phyloP scores from a whole-genome alignment of 1,140 invertebrate genomes.

The Trichonephila clavata region DNA sequence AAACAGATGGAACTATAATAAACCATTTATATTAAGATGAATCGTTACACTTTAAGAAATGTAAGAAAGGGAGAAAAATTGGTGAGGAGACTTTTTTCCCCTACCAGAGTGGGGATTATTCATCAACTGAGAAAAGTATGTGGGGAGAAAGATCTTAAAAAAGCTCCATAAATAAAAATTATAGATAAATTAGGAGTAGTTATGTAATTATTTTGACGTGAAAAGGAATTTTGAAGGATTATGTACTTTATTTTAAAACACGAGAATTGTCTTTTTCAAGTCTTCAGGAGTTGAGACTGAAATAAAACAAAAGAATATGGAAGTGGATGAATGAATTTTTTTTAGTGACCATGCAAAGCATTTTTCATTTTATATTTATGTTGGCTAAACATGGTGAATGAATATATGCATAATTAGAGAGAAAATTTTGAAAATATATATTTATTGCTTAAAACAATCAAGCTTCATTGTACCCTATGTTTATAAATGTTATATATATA shows the following conservation, averaged over 20 bases:
- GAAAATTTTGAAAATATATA: not conserved
- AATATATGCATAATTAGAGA: not conserved
- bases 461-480: not conserved
- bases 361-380: too few relatives aligned
- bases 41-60: slow-evolving; percentile 42
- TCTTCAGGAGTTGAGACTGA: not conserved
- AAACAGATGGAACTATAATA: slow-evolving; percentile 54
- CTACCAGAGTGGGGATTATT: not conserved
- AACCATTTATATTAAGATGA: slow-evolving; percentile 52
- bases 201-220: slow-evolving; percentile 31
- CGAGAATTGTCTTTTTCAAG: slow-evolving; percentile 18
- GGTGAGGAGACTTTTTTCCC: not conserved
- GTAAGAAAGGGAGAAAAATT: slow-evolving; percentile 38
- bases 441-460: not conserved
- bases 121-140: slow-evolving; percentile 30
- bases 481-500: not conserved
- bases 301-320: not conserved
- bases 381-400: too few relatives aligned
- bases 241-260: slow-evolving; percentile 42
- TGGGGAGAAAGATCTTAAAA: not conserved
- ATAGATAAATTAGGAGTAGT: slow-evolving; percentile 44
- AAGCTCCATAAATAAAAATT: slow-evolving; percentile 29
- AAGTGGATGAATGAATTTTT: not conserved
- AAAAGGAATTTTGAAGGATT: slow-evolving; percentile 27
- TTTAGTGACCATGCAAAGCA: not conserved